Evolutionary conservation across 2,888 invertebrate genomes (phyloP).

Genomic region (Eumacrocentrus americanus): DNA sequence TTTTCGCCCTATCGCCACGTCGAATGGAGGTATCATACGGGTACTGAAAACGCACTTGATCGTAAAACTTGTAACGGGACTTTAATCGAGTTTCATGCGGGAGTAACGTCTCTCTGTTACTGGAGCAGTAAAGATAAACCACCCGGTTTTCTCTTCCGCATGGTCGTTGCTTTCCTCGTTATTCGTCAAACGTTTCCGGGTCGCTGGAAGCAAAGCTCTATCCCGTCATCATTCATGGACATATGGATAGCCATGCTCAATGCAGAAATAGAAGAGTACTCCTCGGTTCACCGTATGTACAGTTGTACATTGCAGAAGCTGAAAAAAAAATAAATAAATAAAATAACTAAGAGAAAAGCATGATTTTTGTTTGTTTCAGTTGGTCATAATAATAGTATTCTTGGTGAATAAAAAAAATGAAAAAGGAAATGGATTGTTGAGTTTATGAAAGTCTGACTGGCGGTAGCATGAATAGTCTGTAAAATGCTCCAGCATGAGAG

Average conservation of each 20-base stretch:
- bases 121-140: conserved; percentile 51
- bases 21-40: conserved; percentile 14
- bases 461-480: too few species aligned
- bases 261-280: too few species aligned
- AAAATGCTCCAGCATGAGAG: too few species aligned
- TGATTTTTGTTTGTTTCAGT: too few species aligned
- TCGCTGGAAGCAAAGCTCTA: conserved; percentile 6
- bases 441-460: too few species aligned
- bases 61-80: conserved; percentile 55
- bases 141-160: conserved; percentile 36
- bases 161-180: conserved; percentile 24
- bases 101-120: conserved; percentile 45
- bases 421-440: too few species aligned
- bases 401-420: too few species aligned
- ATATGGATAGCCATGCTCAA: not conserved
- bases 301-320: too few species aligned
- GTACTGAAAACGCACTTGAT: conserved; percentile 41
- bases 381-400: too few species aligned
- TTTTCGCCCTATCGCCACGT: conserved; percentile 13
- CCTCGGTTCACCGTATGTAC: too few species aligned
- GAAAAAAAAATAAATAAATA: too few species aligned
- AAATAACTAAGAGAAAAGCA: too few species aligned
- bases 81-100: conserved; percentile 54
- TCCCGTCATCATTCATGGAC: conserved; percentile 3
- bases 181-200: conserved; percentile 16